phyloP scores from a whole-genome alignment of 2,888 invertebrate species.

The Limnephilus rhombicus region DNA sequence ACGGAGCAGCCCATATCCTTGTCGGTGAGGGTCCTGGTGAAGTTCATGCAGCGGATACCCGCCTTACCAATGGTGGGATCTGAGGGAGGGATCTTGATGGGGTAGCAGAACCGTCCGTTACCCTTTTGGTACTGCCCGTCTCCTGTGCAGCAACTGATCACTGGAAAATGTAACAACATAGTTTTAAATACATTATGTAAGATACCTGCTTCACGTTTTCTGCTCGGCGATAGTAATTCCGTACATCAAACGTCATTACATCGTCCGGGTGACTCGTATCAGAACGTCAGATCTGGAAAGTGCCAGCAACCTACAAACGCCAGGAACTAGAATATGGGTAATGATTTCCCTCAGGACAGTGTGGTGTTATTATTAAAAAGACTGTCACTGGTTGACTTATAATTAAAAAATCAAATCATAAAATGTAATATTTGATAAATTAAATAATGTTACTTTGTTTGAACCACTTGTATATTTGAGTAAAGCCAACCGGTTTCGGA shows the following conservation, averaged over 20 bases:
- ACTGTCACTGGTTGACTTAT: no score
- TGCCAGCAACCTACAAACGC: neutral
- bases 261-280: neutral
- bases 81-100: constrained; percentile 71
- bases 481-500: no score
- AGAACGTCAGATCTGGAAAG: neutral
- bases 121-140: constrained; percentile 66
- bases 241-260: neutral
- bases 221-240: neutral
- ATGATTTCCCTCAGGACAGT: neutral
- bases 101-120: constrained; percentile 72
- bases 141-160: constrained; percentile 67
- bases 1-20: constrained; percentile 82
- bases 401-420: no score
- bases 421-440: no score
- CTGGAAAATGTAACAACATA: constrained; percentile 34
- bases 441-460: no score
- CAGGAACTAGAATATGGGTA: neutral
- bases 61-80: constrained; percentile 72
- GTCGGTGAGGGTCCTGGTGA: constrained; percentile 83
- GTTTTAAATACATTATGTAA: neutral
- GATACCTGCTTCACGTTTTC: neutral
- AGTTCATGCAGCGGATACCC: constrained; percentile 83
- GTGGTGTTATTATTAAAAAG: neutral
- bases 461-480: no score